phyloP scores from a whole-genome alignment of 2,797 vertebrate species.

The Austrolebias charrua region DNA sequence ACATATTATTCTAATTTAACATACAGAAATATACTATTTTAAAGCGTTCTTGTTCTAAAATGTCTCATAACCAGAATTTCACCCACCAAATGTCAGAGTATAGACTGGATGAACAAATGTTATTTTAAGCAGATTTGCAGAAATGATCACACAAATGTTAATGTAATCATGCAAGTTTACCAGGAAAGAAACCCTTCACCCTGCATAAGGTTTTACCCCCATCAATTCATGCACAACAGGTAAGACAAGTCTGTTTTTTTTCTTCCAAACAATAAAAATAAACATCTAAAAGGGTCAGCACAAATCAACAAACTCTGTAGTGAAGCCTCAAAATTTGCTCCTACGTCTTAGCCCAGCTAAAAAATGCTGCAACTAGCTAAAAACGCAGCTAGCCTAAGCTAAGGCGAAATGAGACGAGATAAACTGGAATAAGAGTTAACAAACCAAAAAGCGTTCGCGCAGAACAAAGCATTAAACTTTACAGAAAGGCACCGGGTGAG shows the following conservation, averaged over 20 bases:
- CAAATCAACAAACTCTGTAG: background rate
- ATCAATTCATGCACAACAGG: conserved; percentile 6
- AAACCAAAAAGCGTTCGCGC: background rate
- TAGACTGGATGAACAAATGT: too few species aligned
- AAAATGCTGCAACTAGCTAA: background rate
- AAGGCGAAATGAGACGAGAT: background rate
- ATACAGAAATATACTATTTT: too few species aligned
- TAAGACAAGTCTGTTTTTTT: background rate
- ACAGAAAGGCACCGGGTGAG: background rate
- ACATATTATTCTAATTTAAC: too few species aligned
- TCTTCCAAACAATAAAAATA: background rate
- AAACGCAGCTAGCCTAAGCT: background rate
- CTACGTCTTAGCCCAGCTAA: conserved; percentile 14
- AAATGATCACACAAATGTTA: background rate
- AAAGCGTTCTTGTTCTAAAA: too few species aligned
- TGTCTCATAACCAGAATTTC: too few species aligned
- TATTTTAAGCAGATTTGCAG: background rate
- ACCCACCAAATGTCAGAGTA: too few species aligned
- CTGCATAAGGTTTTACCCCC: too few species aligned
- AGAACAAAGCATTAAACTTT: background rate
- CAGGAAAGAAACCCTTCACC: too few species aligned
- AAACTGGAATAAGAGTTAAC: background rate
- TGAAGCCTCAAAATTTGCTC: background rate
- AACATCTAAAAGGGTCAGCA: background rate
- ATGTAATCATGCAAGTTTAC: too few species aligned